These are phyloP conservation scores for Synergus gifuensis DNA, from an alignment of 2,888 invertebrate species.

Conservation along the genomic window DNA sequence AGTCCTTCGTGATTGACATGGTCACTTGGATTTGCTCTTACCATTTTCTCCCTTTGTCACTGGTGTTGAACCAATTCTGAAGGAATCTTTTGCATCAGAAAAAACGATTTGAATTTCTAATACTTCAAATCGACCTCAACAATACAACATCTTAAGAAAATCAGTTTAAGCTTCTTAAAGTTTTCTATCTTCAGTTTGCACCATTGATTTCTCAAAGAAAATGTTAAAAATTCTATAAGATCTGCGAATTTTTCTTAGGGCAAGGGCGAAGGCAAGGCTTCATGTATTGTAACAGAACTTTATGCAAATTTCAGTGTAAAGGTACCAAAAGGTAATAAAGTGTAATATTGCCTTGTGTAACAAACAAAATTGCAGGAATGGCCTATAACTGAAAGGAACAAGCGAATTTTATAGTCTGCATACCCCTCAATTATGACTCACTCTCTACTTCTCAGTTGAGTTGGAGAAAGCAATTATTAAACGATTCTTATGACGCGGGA, in stretches of 20 bases:
- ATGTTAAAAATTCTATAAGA: not conserved
- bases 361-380: not conserved
- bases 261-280: too few species aligned
- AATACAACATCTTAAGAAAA: not conserved
- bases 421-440: slow-evolving; percentile 28
- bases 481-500: not conserved
- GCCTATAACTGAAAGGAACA: not conserved
- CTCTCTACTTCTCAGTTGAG: not conserved
- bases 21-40: not conserved
- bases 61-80: slow-evolving; percentile 3
- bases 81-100: slow-evolving; percentile 1
- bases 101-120: not conserved
- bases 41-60: not conserved
- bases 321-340: not conserved
- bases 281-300: too few species aligned
- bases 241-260: not conserved
- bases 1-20: slow-evolving; percentile 8
- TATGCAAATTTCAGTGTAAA: too few species aligned
- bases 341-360: too few species aligned
- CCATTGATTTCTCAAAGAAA: not conserved
- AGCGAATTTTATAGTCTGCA: slow-evolving; percentile 5
- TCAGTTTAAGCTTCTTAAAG: not conserved
- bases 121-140: not conserved
- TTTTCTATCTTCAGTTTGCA: not conserved
- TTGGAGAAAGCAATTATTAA: not conserved